Percentiles rank a stretch among this genome's conserved stretches.
Conservation (phyloP, 2,113 vertebrate genomes). For the Phaethornis superciliosus region DNA sequence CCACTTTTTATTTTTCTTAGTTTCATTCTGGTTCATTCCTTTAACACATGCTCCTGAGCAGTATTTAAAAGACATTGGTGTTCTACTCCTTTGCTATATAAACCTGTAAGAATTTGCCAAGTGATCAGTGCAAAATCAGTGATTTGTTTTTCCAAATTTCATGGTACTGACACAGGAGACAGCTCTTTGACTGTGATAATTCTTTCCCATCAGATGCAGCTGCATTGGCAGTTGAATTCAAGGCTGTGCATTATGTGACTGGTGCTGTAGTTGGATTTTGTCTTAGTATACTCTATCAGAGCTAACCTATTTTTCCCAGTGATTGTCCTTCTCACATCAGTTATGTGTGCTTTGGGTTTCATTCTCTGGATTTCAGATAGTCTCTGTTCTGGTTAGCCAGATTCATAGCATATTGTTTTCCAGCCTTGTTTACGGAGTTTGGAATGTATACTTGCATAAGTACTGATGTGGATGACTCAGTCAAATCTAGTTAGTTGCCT, state of each 20-base stretch:
- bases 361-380: neutral
- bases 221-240: rapidly evolving
- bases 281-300: neutral
- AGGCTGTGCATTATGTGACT: neutral
- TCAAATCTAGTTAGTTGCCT: neutral
- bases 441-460: neutral
- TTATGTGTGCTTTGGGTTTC: neutral
- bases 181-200: neutral
- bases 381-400: neutral
- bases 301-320: neutral
- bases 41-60: neutral
- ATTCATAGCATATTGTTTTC: neutral
- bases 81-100: neutral
- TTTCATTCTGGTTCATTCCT: neutral
- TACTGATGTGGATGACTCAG: neutral
- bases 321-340: neutral
- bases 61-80: neutral
- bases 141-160: neutral
- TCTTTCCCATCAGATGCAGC: neutral
- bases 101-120: neutral
- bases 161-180: neutral
- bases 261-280: neutral
- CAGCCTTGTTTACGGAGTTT: neutral
- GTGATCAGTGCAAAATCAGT: neutral
- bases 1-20: neutral